Conservation (phyloP, 2,888 invertebrate genomes). For the Limnephilus marmoratus region DNA sequence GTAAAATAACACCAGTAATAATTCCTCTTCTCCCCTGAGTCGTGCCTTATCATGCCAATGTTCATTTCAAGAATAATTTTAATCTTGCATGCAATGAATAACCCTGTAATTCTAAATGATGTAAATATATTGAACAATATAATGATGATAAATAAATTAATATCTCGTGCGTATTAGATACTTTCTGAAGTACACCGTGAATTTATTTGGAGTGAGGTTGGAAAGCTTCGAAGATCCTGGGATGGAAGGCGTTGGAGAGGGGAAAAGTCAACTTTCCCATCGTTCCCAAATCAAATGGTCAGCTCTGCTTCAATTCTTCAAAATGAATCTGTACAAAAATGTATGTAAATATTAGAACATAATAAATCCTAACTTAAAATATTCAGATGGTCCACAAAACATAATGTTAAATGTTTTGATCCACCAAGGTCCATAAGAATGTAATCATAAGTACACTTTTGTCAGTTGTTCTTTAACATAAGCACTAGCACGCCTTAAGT, state of each 20-base stretch:
- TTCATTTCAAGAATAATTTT: not conserved
- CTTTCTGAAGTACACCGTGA: not conserved
- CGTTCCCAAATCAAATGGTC: conserved; percentile 68
- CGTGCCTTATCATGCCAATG: not conserved
- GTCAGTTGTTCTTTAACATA: not conserved
- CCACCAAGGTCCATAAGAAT: not conserved
- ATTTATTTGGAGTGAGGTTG: conserved; percentile 16
- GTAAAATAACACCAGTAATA: conserved; percentile 30
- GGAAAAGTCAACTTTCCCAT: conserved; percentile 65
- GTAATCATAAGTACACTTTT: not conserved
- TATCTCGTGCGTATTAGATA: not conserved
- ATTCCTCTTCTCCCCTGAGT: not conserved
- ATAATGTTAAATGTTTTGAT: too few species aligned
- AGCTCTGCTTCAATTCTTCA: conserved; percentile 71
- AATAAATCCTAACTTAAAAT: not conserved
- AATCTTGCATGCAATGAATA: not conserved
- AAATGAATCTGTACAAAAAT: conserved; percentile 70
- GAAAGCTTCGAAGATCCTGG: conserved; percentile 59
- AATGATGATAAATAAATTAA: not conserved
- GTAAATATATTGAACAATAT: not conserved
- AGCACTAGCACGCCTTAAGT: not conserved
- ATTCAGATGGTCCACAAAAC: not conserved
- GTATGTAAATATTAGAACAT: too few species aligned
- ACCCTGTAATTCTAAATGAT: conserved; percentile 40
- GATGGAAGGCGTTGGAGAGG: conserved; percentile 63